Evolutionary conservation across 1,140 invertebrate species (phyloP), one percentile per base, ranked within the genome.

Genomic region (Drosophila ironensis): DNA sequence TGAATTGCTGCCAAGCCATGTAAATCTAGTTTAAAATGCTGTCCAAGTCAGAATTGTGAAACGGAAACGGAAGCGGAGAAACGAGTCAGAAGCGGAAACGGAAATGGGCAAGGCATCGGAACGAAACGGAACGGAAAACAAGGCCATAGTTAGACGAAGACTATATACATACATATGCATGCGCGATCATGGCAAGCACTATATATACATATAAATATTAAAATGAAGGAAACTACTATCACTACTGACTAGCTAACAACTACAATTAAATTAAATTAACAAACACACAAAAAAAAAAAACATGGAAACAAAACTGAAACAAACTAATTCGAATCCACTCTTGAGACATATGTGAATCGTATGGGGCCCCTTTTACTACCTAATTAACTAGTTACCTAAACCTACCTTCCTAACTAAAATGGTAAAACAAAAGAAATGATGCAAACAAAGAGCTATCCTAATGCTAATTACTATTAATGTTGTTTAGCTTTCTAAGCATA

Each of bases 261-360:
- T 51, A 40, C 33, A 40, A 40, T 33, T 51, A 35, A 20, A 50
- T 22, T n/a, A n/a, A 20, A 50, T 2, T n/a, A 33, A 33, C n/a
- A 33, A 33, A 33, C 8, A 6, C n/a, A 30, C 9, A 30, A n/a
- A 33, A 33, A 33, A 33, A 33, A 27, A 27, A 27, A 27, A 40
- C 28, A 37, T 12, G 14, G 11, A 57, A 54, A 53, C 35, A 14
- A 33, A 69, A 51, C 25, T 38, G 41, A 63, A 28, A 42, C 71
- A 75, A 63, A 76, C 70, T 35, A 82, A 81, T 84, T 84, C 77
- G 77, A 82, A 82, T 82, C 78, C 72, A 82, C 68, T 76, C 46
- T 59, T 75, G 67, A 82, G 78, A 80, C 77, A 74, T 81, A 80
- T 57, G 77, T 33, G 71, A 81, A 84, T 64, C 75, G 51, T 63